Evolutionary conservation across 1,140 invertebrate species (phyloP), one percentile per base, ranked within the genome.

Genomic region (roundworm (Caenorhabditis elegans)): DNA sequence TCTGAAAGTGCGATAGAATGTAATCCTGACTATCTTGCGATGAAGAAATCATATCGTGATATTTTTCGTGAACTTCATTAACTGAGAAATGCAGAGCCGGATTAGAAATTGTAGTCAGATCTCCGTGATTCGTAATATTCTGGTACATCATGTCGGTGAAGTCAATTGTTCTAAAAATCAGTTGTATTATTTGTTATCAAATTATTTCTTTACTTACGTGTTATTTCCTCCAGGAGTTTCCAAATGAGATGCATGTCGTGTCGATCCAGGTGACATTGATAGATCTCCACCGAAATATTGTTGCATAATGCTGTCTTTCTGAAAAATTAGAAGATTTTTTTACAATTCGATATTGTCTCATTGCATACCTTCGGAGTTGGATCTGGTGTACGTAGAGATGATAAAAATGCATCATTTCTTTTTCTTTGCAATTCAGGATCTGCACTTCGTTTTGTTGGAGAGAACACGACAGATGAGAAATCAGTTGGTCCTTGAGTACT

Each of bases 141-240:
- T 70, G 8, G 19, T 34, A 70, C 60, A 70, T 70, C 60, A 70
- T 39, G 4, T 70, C 60, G 34, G 60, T 70, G 60, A 70, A 70
- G n/a, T 70, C 60, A 5, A 39, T 34, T 3, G 60, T 19, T 39
- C 60, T 70, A 34, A 24, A 70, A 60, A 10, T 11, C 3, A 0
- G n/a, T n/a, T n/a, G n/a, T n/a, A n/a, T n/a, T n/a, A 48, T n/a
- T n/a, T n/a, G 10, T n/a, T 0, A 48, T 48, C 47, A n/a, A 48
- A 48, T 13, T 17, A n/a, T 48, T 48, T n/a, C 6, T 48, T 3
- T 19, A 65, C 55, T 65, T 22, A 70, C 60, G 60, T 22, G 28
- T 22, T 39, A 24, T 15, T 22, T 24, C 17, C n/a, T 11, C 39
- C 60, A 1, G 49, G 3, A 6, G 49, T 4, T 5, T 19, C 60